phyloP scores from a whole-genome alignment of 2,888 invertebrate genomes.

The Rosalia funebris region DNA sequence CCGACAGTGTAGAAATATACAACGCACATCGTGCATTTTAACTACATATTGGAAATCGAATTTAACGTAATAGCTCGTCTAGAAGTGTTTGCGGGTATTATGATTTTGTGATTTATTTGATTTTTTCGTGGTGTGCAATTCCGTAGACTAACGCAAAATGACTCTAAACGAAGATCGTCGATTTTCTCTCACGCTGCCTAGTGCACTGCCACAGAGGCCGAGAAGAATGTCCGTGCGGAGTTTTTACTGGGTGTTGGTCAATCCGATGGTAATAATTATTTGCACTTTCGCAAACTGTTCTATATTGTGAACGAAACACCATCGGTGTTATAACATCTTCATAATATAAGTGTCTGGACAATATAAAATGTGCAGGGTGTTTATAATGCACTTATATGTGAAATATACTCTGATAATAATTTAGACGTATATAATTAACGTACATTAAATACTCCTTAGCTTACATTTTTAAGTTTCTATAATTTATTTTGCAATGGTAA shows the following conservation, averaged over 20 bases:
- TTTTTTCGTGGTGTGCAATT: slow-evolving; percentile 23
- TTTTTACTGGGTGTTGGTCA: slow-evolving; percentile 55
- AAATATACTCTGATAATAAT: too few relatives aligned
- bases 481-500: too few relatives aligned
- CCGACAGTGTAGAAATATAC: slow-evolving; percentile 29
- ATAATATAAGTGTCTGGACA: too few relatives aligned
- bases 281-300: slow-evolving; percentile 10
- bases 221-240: slow-evolving; percentile 56
- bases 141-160: slow-evolving; percentile 33
- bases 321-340: too few relatives aligned
- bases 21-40: slow-evolving; percentile 10
- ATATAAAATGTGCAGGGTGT: too few relatives aligned
- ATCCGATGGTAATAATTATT: slow-evolving; percentile 49
- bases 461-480: too few relatives aligned
- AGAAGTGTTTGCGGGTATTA: slow-evolving; percentile 29
- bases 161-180: slow-evolving; percentile 35
- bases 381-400: too few relatives aligned
- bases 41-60: slow-evolving; percentile 5
- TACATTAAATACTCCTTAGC: too few relatives aligned
- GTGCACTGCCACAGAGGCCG: slow-evolving; percentile 42
- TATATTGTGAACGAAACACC: background rate
- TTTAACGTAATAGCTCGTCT: slow-evolving; percentile 28
- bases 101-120: slow-evolving; percentile 20
- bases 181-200: slow-evolving; percentile 43
- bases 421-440: too few relatives aligned